Conservation (phyloP, 2,113 vertebrate species). For the Myrmecophaga tridactyla region DNA sequence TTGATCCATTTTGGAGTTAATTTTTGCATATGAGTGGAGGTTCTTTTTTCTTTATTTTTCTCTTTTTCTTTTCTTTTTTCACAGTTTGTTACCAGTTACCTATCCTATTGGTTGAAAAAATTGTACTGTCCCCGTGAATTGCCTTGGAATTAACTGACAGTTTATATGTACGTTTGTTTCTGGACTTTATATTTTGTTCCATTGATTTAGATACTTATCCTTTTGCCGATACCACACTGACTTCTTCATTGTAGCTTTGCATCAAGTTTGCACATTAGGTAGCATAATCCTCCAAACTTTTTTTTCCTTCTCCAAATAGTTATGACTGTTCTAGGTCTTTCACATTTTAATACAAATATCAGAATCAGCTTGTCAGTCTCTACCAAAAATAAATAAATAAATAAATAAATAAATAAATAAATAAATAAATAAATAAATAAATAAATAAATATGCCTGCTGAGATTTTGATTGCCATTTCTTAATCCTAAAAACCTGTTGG, state of each 20-base stretch:
- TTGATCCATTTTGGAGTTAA: not conserved
- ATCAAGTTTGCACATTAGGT: not conserved
- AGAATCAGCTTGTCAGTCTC: not conserved
- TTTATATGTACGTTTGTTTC: not conserved
- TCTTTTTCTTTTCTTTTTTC: not conserved
- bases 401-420: not conserved
- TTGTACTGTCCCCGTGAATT: not conserved
- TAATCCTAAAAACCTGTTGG: not conserved
- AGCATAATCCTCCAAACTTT: not conserved
- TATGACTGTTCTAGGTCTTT: not conserved
- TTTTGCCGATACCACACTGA: not conserved
- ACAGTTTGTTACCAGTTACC: not conserved
- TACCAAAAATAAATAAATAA: not conserved
- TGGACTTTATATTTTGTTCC: not conserved
- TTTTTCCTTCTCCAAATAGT: not conserved
- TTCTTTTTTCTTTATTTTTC: not conserved
- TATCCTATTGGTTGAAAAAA: not conserved
- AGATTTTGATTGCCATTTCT: not conserved
- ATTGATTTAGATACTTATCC: not conserved
- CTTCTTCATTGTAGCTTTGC: not conserved
- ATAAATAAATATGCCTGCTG: not conserved
- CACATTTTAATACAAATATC: not conserved
- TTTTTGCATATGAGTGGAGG: not conserved
- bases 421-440: not conserved
- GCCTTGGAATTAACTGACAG: not conserved